Conservation (phyloP, 2,113 vertebrate genomes). For the Melanotaenia duboulayi region DNA sequence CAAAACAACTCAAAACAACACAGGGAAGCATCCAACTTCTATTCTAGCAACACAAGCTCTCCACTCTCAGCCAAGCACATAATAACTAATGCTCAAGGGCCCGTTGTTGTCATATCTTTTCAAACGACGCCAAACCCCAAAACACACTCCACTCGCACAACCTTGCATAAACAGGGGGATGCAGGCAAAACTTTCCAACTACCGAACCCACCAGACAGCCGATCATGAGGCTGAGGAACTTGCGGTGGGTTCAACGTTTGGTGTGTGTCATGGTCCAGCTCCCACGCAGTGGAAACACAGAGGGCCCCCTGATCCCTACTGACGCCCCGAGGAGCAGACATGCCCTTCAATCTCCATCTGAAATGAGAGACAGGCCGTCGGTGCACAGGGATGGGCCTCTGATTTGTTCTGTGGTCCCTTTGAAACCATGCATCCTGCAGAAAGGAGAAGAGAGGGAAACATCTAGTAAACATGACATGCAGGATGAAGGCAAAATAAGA, state of each 20-base stretch:
- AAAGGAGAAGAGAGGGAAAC: slow-evolving; percentile 49
- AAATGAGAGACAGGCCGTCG: slow-evolving; percentile 76
- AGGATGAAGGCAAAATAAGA: slow-evolving; percentile 59
- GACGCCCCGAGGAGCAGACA: slow-evolving; percentile 41
- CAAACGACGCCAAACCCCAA: slow-evolving; percentile 70
- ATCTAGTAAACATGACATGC: slow-evolving; percentile 60
- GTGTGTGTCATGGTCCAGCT: slow-evolving; percentile 67
- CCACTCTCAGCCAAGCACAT: slow-evolving; percentile 62
- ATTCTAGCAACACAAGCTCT: slow-evolving; percentile 53
- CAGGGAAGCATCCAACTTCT: slow-evolving; percentile 53
- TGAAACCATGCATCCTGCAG: slow-evolving; percentile 72
- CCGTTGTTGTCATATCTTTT: slow-evolving; percentile 72
- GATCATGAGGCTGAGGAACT: slow-evolving; percentile 40
- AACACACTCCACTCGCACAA: slow-evolving; percentile 66
- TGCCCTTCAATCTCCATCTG: slow-evolving; percentile 71
- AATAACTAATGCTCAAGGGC: slow-evolving; percentile 68
- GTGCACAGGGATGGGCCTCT: slow-evolving; percentile 66
- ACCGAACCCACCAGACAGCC: slow-evolving; percentile 41
- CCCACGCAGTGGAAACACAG: slow-evolving; percentile 60
- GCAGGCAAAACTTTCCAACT: slow-evolving; percentile 44
- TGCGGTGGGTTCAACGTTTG: slow-evolving; percentile 59
- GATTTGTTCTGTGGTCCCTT: slow-evolving; percentile 81
- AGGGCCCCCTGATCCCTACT: slow-evolving; percentile 49
- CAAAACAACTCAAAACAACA: slow-evolving; percentile 65
- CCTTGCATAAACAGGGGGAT: slow-evolving; percentile 77